Base-by-base conservation (phyloP, 1,140 invertebrate species). In the Rhyzopertha dominica region DNA sequence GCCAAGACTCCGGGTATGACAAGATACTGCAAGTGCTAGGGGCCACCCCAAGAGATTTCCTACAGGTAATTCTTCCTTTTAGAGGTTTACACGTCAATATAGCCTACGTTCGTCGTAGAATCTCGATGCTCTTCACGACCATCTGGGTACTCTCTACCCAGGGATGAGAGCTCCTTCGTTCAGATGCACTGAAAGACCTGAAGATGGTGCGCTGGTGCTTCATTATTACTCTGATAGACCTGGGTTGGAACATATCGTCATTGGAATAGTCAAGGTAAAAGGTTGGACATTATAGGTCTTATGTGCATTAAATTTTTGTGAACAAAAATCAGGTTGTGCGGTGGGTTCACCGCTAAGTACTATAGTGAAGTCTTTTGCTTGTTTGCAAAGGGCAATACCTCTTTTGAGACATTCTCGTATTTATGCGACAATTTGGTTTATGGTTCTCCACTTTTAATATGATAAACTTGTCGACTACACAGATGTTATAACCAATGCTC, bases 161-260 rank as follows among this genome's bases (percentile, higher is more conserved):
- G 90, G 90, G 16, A 95, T 95, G 90, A 79, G 84, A 59, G 89
- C 90, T 0, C 91, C 91, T 0, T 93, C 89, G 1, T 95, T 95
- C 70, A 76, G 90, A 4, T 95, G 91, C 65, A 92, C 89, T 0
- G 89, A 91, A 58, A 69, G 83, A 55, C 76, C 79, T 1, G 84
- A 87, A 65, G 90, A 91, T 70, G 89, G 89, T 0, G 84, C 85
- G 7, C 71, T 94, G 8, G 74, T 94, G 17, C 74, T 95, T 5
- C 90, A 95, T 68, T 95, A 95, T 71, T 95, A 94, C 69, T 94
- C 90, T 0, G 89, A 95, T 61, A 78, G 90, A 48, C 88, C 88
- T 5, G 90, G 90, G n/a, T 72, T 95, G 30, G 90, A 95, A 64
- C 81, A 90, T 59, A 95, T 95, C 58, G 91, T 95, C 45, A 93